Conservation (phyloP, 2,888 invertebrate species). For the Aleiodes alternator region DNA sequence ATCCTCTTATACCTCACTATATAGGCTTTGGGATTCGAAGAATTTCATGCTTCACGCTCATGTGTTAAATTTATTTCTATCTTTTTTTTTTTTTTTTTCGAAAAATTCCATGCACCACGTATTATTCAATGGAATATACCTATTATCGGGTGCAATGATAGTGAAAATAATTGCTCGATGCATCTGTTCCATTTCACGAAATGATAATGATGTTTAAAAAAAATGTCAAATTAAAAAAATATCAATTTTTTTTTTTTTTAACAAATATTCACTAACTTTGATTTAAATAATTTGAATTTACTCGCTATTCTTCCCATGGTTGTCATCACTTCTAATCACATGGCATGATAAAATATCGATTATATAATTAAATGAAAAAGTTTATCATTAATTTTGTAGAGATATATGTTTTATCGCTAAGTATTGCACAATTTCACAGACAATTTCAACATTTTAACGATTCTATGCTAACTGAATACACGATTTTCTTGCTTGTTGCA, state of each 20-base stretch:
- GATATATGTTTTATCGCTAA: no score
- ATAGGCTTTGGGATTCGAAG: no score
- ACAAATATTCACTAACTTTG: conserved; percentile 6
- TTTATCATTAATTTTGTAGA: no score
- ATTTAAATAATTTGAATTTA: conserved; percentile 57
- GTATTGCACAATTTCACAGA: not conserved
- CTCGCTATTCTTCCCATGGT: conserved; percentile 70
- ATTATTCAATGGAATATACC: no score
- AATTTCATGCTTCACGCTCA: not conserved
- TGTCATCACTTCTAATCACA: conserved; percentile 25
- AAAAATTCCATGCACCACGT: not conserved
- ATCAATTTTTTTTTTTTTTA: not conserved
- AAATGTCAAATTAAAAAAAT: no score
- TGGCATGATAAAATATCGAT: not conserved
- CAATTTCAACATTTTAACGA: conserved; percentile 15
- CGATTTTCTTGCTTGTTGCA: not conserved
- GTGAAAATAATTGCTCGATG: no score
- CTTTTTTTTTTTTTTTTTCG: not conserved
- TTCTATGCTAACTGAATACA: conserved; percentile 17
- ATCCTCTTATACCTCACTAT: not conserved
- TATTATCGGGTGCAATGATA: no score
- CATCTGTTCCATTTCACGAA: no score
- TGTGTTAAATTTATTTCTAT: not conserved
- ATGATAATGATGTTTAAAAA: not conserved
- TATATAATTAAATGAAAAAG: no score